phyloP scores from a whole-genome alignment of 2,888 invertebrate genomes.

The Alitta virens region DNA sequence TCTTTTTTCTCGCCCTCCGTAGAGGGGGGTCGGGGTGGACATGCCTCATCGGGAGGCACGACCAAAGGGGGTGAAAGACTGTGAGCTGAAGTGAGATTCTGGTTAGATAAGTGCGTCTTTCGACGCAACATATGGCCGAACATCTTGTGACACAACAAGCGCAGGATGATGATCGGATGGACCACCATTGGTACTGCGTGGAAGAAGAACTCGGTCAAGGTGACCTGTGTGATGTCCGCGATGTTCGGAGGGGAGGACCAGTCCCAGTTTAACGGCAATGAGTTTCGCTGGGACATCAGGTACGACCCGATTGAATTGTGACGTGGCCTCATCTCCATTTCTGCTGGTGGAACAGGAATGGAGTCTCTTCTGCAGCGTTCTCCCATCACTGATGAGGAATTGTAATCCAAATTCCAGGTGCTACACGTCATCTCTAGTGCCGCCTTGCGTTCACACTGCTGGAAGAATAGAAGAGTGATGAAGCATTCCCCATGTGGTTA shows the following conservation, averaged over 20 bases:
- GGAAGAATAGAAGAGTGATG: too few species aligned
- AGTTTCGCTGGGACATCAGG: too few species aligned
- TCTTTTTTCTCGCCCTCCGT: not conserved
- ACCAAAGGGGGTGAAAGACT: conserved; percentile 41
- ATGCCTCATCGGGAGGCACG: conserved; percentile 12
- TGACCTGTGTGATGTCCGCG: conserved; percentile 3
- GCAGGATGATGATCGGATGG: conserved; percentile 62
- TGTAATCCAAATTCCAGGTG: too few species aligned
- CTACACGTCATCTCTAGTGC: too few species aligned
- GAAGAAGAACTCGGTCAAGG: conserved; percentile 36
- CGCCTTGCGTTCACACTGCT: too few species aligned
- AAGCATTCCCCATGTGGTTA: too few species aligned
- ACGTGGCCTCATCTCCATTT: too few species aligned
- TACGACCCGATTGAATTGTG: too few species aligned
- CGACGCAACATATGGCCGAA: conserved; percentile 62
- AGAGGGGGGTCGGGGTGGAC: conserved; percentile 16
- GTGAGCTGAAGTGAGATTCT: conserved; percentile 48
- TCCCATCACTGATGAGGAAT: too few species aligned
- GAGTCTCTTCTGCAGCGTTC: too few species aligned
- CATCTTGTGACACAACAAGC: conserved; percentile 62
- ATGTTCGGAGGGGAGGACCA: not conserved
- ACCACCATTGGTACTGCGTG: conserved; percentile 60
- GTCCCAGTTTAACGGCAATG: too few species aligned
- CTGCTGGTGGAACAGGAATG: too few species aligned
- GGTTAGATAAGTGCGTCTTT: conserved; percentile 42